Evolutionary conservation across 2,113 vertebrate genomes (phyloP).

Genomic region (Andinoacara biseriatus): DNA sequence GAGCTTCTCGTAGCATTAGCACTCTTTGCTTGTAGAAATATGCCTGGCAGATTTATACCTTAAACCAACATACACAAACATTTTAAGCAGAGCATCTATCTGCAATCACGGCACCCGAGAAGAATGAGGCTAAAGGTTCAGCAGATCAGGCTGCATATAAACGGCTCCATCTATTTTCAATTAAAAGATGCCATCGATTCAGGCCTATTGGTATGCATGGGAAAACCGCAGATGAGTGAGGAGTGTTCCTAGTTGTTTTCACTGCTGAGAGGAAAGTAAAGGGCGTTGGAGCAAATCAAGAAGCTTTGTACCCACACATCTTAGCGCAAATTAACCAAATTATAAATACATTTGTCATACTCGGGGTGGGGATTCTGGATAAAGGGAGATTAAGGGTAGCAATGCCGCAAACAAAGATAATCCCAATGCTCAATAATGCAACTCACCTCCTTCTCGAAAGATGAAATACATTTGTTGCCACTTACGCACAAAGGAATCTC

Average conservation of each 20-base stretch:
- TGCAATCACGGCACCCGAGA: slow-evolving; percentile 27
- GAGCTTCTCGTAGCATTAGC: slow-evolving; percentile 47
- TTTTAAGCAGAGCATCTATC: slow-evolving; percentile 47
- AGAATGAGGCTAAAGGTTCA: slow-evolving; percentile 54
- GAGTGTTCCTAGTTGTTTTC: slow-evolving; percentile 58
- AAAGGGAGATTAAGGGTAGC: slow-evolving; percentile 69
- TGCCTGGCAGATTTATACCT: slow-evolving; percentile 37
- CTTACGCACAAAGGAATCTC: slow-evolving; percentile 59
- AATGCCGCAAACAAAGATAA: slow-evolving; percentile 75
- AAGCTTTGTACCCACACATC: slow-evolving; percentile 57
- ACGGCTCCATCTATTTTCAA: slow-evolving; percentile 75
- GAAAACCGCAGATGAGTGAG: slow-evolving; percentile 64
- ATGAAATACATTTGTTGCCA: slow-evolving; percentile 54
- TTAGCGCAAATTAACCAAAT: slow-evolving; percentile 74
- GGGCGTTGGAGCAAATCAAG: slow-evolving; percentile 56
- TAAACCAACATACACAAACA: slow-evolving; percentile 21
- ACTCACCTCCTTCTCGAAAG: slow-evolving; percentile 56
- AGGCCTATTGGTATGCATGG: slow-evolving; percentile 71
- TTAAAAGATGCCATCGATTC: slow-evolving; percentile 78
- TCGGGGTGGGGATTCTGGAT: slow-evolving; percentile 57
- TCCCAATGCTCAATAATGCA: slow-evolving; percentile 65
- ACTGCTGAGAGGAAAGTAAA: slow-evolving; percentile 51
- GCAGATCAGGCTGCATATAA: slow-evolving; percentile 74
- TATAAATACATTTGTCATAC: slow-evolving; percentile 69
- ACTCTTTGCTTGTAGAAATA: slow-evolving; percentile 43